Evolutionary conservation across 2,888 invertebrate genomes (phyloP), one percentile per base, ranked within the genome.

Genomic region (Yponomeuta malinellus): DNA sequence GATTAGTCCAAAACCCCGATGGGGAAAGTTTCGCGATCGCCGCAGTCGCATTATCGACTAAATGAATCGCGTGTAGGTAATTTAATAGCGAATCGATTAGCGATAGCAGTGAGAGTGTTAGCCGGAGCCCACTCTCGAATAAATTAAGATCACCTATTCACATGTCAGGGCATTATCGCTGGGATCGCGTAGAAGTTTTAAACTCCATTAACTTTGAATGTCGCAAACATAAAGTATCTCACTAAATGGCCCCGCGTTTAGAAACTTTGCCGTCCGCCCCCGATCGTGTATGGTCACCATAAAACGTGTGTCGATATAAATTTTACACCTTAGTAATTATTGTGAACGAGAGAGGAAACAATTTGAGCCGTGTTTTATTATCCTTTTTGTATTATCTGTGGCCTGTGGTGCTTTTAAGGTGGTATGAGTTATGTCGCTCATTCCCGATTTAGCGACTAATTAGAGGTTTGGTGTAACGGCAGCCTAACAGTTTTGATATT

Each of bases 61-160:
- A 70, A 70, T 23, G 43, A 48, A 70, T 70, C 70, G 59, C 70
- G 48, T 65, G 48, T 63, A 48, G 64, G 70, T 70, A 70, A 70
- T 68, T 68, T 68, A 85, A 89, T 88, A 84, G 84, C 83, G 83
- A 87, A 85, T 88, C 86, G 86, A 88, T 88, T 86, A 87, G 83
- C 83, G 80, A 82, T 82, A 83, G 83, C 83, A 81, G 81, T 76
- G 73, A 84, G 73, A 84, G 84, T 87, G 85, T 85, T 86, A 85
- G 84, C 83, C 86, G 87, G 85, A 86, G 86, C 85, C 85, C 52
- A 52, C 69, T 71, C 70, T 72, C 69, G 63, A 31, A 86, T 89
- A 88, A 89, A 88, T 90, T 89, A 90, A 89, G 88, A 90, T 87
- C 89, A 88, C 85, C 90, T 85, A 90, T 91, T 90, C 89, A 91